These are phyloP conservation scores for Dermolepida albohirtum DNA, from an alignment of 2,888 invertebrate genomes.

Conservation along the genomic window DNA sequence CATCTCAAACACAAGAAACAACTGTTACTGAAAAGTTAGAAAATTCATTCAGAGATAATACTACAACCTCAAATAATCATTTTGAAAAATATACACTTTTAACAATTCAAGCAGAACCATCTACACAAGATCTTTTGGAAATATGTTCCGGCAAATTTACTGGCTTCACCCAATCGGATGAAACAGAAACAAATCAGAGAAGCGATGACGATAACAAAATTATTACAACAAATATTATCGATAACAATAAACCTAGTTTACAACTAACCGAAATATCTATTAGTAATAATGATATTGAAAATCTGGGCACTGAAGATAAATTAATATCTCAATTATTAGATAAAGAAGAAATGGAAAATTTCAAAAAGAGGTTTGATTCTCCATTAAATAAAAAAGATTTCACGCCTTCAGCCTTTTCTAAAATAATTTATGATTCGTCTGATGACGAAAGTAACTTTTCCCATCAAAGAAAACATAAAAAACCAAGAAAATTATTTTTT, in stretches of 20 bases:
- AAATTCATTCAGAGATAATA: slow-evolving; percentile 1
- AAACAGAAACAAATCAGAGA: neutral
- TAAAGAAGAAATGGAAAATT: slow-evolving; percentile 59
- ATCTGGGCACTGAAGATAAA: slow-evolving; percentile 56
- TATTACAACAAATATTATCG: neutral
- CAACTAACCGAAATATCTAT: slow-evolving; percentile 23
- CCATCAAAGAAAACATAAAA: slow-evolving; percentile 52
- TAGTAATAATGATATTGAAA: slow-evolving; percentile 47
- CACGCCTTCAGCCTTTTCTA: slow-evolving; percentile 14
- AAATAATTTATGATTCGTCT: slow-evolving; percentile 54
- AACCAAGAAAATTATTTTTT: slow-evolving; percentile 64
- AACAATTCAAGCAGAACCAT: slow-evolving; percentile 39
- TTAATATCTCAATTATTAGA: slow-evolving; percentile 59
- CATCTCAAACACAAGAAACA: slow-evolving; percentile 39
- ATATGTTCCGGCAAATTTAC: slow-evolving; percentile 61
- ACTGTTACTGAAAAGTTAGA: neutral
- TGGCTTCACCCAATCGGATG: slow-evolving; percentile 27
- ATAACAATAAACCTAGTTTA: neutral
- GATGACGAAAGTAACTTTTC: slow-evolving; percentile 53
- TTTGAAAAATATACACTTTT: neutral
- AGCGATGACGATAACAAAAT: neutral
- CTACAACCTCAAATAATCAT: slow-evolving; percentile 6
- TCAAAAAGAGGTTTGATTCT: slow-evolving; percentile 58
- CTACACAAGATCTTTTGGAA: slow-evolving; percentile 59
- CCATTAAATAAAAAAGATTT: slow-evolving; percentile 40